Conservation (phyloP, 2,797 vertebrate genomes). For the Clarias laeviceps region DNA sequence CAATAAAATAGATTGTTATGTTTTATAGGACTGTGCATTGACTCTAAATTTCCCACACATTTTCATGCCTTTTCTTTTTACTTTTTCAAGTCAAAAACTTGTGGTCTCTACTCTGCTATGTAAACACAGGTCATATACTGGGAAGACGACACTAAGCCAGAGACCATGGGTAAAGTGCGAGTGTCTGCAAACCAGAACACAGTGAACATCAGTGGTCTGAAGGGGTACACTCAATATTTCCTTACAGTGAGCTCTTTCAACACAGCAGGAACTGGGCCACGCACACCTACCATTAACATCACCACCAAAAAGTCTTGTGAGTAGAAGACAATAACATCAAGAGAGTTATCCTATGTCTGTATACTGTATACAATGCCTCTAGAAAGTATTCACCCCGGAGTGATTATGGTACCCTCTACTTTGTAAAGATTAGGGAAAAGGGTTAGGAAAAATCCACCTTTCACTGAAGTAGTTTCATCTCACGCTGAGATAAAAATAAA, state of each 20-base stretch:
- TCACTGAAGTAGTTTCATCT: no score
- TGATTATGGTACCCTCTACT: background rate
- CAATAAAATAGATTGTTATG: background rate
- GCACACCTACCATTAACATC: slow-evolving; percentile 86
- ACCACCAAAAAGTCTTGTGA: slow-evolving; percentile 94
- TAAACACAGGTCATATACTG: slow-evolving; percentile 86
- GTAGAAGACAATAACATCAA: slow-evolving; percentile 61
- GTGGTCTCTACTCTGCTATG: slow-evolving; percentile 36
- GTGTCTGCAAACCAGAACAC: slow-evolving; percentile 87
- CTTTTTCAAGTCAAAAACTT: background rate
- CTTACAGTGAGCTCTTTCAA: slow-evolving; percentile 90
- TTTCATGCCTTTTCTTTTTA: background rate
- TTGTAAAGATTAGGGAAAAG: no score
- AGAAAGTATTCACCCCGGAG: background rate
- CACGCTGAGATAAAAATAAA: no score
- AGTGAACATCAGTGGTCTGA: slow-evolving; percentile 81
- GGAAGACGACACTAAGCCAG: slow-evolving; percentile 88
- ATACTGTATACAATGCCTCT: background rate
- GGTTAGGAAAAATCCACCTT: no score
- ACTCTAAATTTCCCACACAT: background rate
- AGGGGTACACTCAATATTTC: slow-evolving; percentile 85
- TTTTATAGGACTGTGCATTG: background rate
- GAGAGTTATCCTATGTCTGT: background rate
- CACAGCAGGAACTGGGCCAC: slow-evolving; percentile 89
- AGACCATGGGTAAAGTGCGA: slow-evolving; percentile 85